phyloP scores from a whole-genome alignment of 2,888 invertebrate species.

The Crioceris asparagi region DNA sequence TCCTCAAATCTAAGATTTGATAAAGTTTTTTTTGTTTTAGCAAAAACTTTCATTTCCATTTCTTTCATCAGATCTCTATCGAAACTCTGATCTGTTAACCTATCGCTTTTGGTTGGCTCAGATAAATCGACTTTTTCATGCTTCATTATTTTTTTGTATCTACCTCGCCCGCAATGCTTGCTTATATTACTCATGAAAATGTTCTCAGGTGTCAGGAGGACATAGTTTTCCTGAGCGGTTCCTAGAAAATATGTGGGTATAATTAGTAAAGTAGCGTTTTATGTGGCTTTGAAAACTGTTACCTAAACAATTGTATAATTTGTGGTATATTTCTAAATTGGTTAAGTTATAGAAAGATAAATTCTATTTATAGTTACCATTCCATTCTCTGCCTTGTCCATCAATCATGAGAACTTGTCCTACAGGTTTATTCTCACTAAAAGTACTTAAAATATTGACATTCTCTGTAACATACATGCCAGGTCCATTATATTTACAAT shows the following conservation, averaged over 20 bases:
- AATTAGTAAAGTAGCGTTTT: no score
- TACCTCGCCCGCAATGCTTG: slow-evolving; percentile 25
- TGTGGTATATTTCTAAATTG: no score
- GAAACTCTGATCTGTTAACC: slow-evolving; percentile 4
- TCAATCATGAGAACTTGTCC: slow-evolving; percentile 40
- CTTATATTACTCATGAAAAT: slow-evolving; percentile 26
- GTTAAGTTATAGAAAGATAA: no score
- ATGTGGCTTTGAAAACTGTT: no score
- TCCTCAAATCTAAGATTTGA: slow-evolving; percentile 19
- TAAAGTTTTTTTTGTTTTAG: slow-evolving; percentile 21
- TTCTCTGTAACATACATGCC: slow-evolving; percentile 47
- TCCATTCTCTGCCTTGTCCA: slow-evolving; percentile 45
- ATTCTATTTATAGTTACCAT: slow-evolving; percentile 32
- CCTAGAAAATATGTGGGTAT: slow-evolving; percentile 17
- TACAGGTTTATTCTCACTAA: slow-evolving; percentile 43
- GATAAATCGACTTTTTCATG: neutral
- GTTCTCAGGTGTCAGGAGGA: slow-evolving; percentile 28
- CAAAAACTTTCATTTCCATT: slow-evolving; percentile 26
- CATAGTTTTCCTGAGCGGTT: slow-evolving; percentile 19
- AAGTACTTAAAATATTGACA: slow-evolving; percentile 39
- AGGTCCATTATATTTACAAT: slow-evolving; percentile 36
- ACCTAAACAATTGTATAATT: no score
- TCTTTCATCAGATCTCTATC: slow-evolving; percentile 13
- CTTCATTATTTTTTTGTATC: slow-evolving; percentile 11
- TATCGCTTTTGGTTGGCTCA: neutral